Evolutionary conservation across 1,140 invertebrate species (phyloP), one percentile per base, ranked within the genome.

Genomic region (Diorhabda sublineata): DNA sequence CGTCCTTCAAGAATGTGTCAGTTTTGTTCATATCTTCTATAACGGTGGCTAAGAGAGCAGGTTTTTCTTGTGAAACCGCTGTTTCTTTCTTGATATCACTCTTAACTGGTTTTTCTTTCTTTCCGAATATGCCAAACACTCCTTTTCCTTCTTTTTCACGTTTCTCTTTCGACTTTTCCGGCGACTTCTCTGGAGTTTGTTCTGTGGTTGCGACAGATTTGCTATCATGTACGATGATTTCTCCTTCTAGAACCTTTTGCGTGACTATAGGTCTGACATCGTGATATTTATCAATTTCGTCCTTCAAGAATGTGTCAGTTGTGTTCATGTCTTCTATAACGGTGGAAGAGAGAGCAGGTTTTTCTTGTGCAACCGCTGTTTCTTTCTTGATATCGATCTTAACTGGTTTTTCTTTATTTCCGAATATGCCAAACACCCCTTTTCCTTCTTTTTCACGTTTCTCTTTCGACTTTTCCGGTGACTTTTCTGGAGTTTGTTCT

Each of bases 261-360:
- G 8, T 47, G 8, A 47, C 8, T 41, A 66, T 26, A 43, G 66
- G 66, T 42, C 69, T 61, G 3, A 70, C 68, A 59, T 73, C 71
- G 47, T 73, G 62, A 59, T 73, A 68, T 62, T 57, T 71, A 26
- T 68, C 58, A 42, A 73, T 56, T 71, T 73, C 67, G 7, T 62
- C 58, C 58, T 59, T 60, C 42, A 73, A 59, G 42, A 71, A 71
- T 8, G 56, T 59, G 26, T 66, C 64, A 45, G 47, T 41, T 2
- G 56, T 45, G 5, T 64, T 7, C 62, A 26, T 64, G 56, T 43
- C 43, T 45, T 47, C 41, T 3, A 6, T 1, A 41, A 8, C 45
- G 43, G 66, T 47, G 43, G 69, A 52, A 58, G 69, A 71, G 4
- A 67, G n/a, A 11, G 63, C 66, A 42, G 66, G 65, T 61, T 69